Percentiles rank a stretch among this genome's conserved stretches.
Evolutionary conservation across 2,888 invertebrate genomes (phyloP).

Genomic region (Carterocephalus palaemon): DNA sequence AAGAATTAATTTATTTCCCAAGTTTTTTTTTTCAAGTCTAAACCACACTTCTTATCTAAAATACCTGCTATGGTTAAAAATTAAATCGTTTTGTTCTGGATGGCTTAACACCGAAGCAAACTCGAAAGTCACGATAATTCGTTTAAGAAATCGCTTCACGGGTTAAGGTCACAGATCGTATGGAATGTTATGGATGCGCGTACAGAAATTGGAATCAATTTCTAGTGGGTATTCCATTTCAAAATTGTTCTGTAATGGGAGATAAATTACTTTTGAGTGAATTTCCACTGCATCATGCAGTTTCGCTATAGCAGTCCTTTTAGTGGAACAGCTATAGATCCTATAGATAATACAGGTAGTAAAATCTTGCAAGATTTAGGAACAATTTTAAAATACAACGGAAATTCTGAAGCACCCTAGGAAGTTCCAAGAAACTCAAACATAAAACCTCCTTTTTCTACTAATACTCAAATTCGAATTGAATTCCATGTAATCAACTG

Average conservation of each 20-base stretch:
- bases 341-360: conserved; percentile 13
- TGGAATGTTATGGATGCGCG: background rate
- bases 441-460: too few species aligned
- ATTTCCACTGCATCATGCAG: too few species aligned
- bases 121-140: conserved; percentile 13
- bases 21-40: too few species aligned
- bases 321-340: conserved; percentile 6
- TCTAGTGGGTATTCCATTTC: background rate
- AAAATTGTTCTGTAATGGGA: conserved; percentile 3
- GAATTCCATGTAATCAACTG: conserved; percentile 2
- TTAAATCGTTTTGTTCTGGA: background rate
- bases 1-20: too few species aligned
- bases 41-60: too few species aligned
- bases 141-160: conserved; percentile 8
- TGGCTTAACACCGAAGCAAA: conserved; percentile 2
- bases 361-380: too few species aligned
- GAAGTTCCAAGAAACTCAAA: too few species aligned
- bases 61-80: too few species aligned
- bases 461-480: too few species aligned
- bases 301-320: conserved; percentile 14
- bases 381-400: conserved; percentile 14
- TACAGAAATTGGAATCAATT: conserved; percentile 2
- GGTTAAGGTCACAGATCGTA: conserved; percentile 6
- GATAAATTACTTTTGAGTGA: too few species aligned
- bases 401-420: too few species aligned